Percentiles rank a stretch among this genome's conserved stretches.
Conservation (phyloP, 2,113 vertebrate species). For the Procapra przewalskii region DNA sequence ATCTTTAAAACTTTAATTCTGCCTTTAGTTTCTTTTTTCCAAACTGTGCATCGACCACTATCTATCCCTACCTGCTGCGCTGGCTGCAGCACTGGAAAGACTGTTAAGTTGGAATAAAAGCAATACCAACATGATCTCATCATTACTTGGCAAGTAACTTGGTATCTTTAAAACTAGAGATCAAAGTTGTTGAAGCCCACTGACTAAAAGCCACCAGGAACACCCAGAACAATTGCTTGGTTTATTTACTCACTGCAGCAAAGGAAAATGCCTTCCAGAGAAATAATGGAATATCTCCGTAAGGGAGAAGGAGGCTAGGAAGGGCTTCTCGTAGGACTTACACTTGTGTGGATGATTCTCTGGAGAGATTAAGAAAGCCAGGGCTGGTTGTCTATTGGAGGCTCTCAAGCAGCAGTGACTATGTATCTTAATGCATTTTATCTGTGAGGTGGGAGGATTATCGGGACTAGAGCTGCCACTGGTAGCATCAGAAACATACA, state of each 20-base stretch:
- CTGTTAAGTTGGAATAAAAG: not conserved
- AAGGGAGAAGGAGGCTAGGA: not conserved
- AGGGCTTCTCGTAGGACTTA: not conserved
- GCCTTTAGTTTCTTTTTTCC: not conserved
- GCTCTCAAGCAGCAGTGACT: not conserved
- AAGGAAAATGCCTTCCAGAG: not conserved
- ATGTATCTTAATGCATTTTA: not conserved
- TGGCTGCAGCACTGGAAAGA: not conserved
- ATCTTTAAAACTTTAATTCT: not conserved
- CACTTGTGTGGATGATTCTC: not conserved
- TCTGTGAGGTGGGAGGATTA: not conserved
- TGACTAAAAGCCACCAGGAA: not conserved
- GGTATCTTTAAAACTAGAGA: not conserved
- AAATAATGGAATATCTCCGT: not conserved
- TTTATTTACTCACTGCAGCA: not conserved
- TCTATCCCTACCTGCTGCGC: fast-evolving
- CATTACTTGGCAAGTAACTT: not conserved
- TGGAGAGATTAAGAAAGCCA: not conserved
- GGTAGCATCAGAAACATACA: not conserved
- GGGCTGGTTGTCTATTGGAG: not conserved
- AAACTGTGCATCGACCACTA: not conserved
- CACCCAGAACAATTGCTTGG: not conserved
- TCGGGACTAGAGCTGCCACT: not conserved
- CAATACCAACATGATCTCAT: not conserved
- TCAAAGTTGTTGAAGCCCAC: not conserved